Percentiles rank a stretch among this genome's conserved stretches.
Conservation (phyloP, 1,140 invertebrate genomes). For the Hestina assimilis region DNA sequence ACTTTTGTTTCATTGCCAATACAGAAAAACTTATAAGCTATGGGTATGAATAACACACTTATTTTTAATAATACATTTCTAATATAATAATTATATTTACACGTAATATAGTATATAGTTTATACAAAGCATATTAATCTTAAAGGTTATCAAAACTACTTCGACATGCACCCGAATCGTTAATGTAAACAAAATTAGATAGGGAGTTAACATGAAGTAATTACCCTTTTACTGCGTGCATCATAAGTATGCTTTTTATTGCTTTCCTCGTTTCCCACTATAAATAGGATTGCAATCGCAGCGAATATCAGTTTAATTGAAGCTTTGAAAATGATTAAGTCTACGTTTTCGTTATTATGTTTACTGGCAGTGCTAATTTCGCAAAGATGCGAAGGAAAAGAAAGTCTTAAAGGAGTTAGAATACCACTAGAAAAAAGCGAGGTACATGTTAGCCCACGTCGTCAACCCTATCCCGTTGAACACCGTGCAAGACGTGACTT, state of each 20-base stretch:
- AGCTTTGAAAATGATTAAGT: neutral
- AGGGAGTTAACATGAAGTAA: constrained; percentile 12
- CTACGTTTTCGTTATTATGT: neutral
- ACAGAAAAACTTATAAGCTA: too few species aligned
- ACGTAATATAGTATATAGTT: too few species aligned
- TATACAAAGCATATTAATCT: too few species aligned
- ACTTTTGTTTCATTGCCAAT: too few species aligned
- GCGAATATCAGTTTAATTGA: neutral
- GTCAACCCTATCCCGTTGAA: neutral
- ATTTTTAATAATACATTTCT: too few species aligned
- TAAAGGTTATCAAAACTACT: neutral
- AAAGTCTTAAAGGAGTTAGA: neutral
- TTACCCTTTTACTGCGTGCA: constrained; percentile 15
- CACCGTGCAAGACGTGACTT: constrained; percentile 21
- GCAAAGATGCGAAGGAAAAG: neutral
- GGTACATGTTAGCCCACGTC: neutral
- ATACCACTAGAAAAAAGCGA: neutral
- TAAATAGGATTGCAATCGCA: neutral
- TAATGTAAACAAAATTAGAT: constrained; percentile 10
- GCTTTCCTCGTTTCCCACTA: neutral
- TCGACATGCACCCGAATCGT: neutral
- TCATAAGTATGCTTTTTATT: neutral
- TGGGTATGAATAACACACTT: too few species aligned
- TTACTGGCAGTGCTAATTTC: neutral
- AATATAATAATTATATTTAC: too few species aligned